Percentiles rank a stretch among this genome's conserved stretches.
Evolutionary conservation across 2,797 vertebrate species (phyloP).

Genomic region (Falco novaeseelandiae): DNA sequence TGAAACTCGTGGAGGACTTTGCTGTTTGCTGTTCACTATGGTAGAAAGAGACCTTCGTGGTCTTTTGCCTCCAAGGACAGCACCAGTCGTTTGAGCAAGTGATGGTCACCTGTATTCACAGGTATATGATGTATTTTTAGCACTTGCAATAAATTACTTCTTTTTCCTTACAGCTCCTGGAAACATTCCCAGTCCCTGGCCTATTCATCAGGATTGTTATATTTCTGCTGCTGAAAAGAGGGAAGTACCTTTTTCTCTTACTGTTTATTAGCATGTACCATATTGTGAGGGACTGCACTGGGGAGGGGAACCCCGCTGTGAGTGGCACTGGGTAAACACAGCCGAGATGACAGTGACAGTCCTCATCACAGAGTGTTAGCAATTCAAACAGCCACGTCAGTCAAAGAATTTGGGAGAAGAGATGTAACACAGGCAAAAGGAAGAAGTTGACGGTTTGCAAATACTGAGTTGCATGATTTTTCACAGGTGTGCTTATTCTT

Average conservation of each 20-base stretch:
- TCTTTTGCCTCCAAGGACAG: constrained; percentile 35
- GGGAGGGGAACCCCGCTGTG: neutral
- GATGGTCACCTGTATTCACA: constrained; percentile 63
- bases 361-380: neutral
- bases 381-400: constrained; percentile 10
- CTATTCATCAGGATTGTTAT: constrained; percentile 11
- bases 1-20: neutral
- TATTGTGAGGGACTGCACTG: neutral
- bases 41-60: neutral
- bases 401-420: neutral
- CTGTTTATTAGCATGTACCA: neutral
- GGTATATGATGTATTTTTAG: constrained; percentile 35
- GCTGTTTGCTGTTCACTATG: neutral
- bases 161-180: constrained; percentile 37
- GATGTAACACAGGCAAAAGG: neutral
- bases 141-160: constrained; percentile 43
- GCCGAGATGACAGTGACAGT: constrained; percentile 9
- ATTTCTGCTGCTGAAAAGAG: neutral
- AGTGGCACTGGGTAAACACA: neutral
- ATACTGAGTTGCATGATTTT: neutral
- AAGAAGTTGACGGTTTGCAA: neutral
- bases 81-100: neutral
- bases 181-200: constrained; percentile 12
- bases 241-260: neutral
- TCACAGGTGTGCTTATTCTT: neutral